phyloP scores from a whole-genome alignment of 2,113 vertebrate genomes.

The Rhinoderma darwinii region DNA sequence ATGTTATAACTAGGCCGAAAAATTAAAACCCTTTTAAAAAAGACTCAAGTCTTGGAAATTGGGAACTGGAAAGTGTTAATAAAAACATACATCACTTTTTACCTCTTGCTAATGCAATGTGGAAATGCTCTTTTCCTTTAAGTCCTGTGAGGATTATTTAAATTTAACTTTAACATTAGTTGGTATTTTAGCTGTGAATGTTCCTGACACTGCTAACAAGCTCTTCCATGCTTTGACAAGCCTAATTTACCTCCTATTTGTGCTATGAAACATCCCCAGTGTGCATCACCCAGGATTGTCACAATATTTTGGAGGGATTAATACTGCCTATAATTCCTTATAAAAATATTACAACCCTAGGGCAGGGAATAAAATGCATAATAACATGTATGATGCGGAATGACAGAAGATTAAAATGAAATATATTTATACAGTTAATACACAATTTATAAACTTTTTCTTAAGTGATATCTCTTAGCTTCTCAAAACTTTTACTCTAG shows the following conservation, averaged over 20 bases:
- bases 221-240: slow-evolving; percentile 46
- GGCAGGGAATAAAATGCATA: slow-evolving; percentile 10
- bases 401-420: slow-evolving; percentile 28
- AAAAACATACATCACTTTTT: neutral
- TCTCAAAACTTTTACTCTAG: neutral
- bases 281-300: slow-evolving; percentile 33
- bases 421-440: slow-evolving; percentile 4
- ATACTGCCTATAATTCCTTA: slow-evolving; percentile 39
- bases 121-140: slow-evolving; percentile 36
- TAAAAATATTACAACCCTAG: slow-evolving; percentile 45
- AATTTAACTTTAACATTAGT: slow-evolving; percentile 58
- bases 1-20: too few relatives aligned
- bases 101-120: neutral
- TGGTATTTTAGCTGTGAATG: slow-evolving; percentile 38
- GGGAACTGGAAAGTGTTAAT: neutral
- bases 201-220: slow-evolving; percentile 47
- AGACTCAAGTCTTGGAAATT: neutral
- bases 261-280: slow-evolving; percentile 40
- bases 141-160: slow-evolving; percentile 55
- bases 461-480: neutral
- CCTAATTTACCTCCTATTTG: slow-evolving; percentile 52
- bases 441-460: neutral
- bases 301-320: slow-evolving; percentile 50
- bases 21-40: neutral
- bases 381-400: slow-evolving; percentile 8